Evolutionary conservation across 2,797 vertebrate species (phyloP).

Genomic region (Remorina albescens): DNA sequence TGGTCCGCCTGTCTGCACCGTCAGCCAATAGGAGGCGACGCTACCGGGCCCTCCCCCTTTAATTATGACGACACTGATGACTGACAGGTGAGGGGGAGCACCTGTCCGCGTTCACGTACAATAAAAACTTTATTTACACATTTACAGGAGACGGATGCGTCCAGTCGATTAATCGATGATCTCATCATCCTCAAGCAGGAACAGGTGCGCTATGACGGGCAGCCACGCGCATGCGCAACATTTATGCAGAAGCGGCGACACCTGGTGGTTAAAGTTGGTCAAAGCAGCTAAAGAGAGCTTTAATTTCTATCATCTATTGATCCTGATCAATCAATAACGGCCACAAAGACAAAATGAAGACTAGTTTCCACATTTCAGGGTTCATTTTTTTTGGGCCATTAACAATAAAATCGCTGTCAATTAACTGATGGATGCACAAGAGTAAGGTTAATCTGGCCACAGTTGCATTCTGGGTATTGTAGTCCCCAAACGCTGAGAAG

Average conservation of each 20-base stretch:
- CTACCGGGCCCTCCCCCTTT: neutral
- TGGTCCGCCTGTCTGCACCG: constrained; percentile 51
- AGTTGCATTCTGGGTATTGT: constrained; percentile 15
- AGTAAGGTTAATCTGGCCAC: neutral
- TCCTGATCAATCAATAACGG: too few species aligned
- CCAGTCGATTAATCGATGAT: neutral
- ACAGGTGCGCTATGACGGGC: neutral
- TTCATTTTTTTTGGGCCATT: too few species aligned
- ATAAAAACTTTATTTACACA: too few species aligned
- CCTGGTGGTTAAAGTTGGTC: constrained; percentile 1
- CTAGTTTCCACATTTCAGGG: too few species aligned
- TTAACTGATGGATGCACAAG: too few species aligned
- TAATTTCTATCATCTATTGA: too few species aligned
- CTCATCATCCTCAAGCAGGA: neutral
- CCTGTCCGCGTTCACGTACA: too few species aligned
- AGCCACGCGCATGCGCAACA: neutral
- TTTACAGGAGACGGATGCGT: too few species aligned
- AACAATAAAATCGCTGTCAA: too few species aligned
- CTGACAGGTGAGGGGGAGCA: constrained; percentile 38
- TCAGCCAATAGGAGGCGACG: constrained; percentile 25
- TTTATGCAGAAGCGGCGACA: neutral
- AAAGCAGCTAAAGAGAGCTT: neutral
- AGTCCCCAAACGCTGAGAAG: neutral
- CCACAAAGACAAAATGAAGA: too few species aligned
- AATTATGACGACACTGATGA: too few species aligned